Conservation (phyloP, 2,113 vertebrate species). For the Hemicordylus capensis region DNA sequence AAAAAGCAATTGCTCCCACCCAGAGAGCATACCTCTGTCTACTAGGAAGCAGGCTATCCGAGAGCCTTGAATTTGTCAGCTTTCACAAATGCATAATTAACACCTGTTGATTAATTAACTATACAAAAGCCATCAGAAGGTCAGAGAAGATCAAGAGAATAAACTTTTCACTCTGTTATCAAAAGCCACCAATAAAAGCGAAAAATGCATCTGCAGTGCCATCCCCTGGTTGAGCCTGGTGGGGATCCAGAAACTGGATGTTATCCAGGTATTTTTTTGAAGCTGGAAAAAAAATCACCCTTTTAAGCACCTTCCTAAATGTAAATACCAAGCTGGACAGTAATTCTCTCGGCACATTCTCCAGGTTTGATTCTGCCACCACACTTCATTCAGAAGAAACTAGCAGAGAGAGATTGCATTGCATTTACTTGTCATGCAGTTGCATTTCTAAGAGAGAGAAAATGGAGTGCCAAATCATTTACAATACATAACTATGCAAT, state of each 20-base stretch:
- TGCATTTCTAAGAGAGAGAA: background rate
- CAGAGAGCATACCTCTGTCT: background rate
- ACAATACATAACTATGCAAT: background rate
- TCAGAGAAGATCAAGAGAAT: too few relatives aligned
- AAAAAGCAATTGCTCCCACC: background rate
- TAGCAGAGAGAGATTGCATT: background rate
- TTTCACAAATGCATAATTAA: too few relatives aligned
- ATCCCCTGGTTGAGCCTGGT: background rate
- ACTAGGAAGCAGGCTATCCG: background rate
- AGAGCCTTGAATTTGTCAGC: background rate
- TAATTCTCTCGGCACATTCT: background rate
- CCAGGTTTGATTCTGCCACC: background rate
- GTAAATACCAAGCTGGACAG: background rate
- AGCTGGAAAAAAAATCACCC: background rate
- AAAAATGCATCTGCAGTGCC: background rate
- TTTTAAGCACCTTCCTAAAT: background rate
- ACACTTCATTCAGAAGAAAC: background rate
- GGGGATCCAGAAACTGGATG: background rate
- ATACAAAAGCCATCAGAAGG: too few relatives aligned
- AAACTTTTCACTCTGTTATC: too few relatives aligned
- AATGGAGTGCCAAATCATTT: background rate
- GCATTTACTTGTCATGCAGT: background rate
- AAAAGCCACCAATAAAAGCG: background rate
- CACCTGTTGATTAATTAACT: too few relatives aligned
- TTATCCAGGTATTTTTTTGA: background rate